Base-by-base conservation (phyloP, 1,140 invertebrate species). In the Cyrtorhinus lividipennis region DNA sequence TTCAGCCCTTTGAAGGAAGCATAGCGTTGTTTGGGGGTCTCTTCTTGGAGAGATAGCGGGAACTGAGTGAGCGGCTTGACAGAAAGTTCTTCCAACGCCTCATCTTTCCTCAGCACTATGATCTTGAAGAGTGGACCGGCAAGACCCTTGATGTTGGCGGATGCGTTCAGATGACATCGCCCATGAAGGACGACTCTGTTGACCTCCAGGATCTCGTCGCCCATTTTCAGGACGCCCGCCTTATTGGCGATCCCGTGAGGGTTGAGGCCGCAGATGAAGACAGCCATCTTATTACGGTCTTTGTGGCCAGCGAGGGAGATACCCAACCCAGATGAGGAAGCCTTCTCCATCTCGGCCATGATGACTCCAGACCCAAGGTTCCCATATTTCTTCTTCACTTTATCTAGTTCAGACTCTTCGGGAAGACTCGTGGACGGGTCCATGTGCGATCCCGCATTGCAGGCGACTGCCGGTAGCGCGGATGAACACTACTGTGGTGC, bases 211-310 rank as follows among this genome's bases (percentile, higher is more conserved):
- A 70, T 74, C 8, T 15, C 30, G 73, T 99, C 96, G 0, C 95
- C 95, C 25, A 96, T 83, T 70, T 84, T 79, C 1, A 99, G 81
- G 8, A 84, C 78, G 2, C 86, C 85, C 25, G 86, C 82, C 64
- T 83, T 83, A 62, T 74, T 82, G 27, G 92, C 86, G 0, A 83
- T 77, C 22, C 94, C 93, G 1, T 85, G 86, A 0, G 93, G 90
- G 76, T 97, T 87, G n/a, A 99, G 80, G 5, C 93, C 95, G 68
- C 92, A 95, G 27, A 99, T 84, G 75, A 96, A 97, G 46, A 95
- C 92, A 22, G 90, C 90, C 92, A 98, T 97, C 69, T 89, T 88
- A 69, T 85, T 90, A 18, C 94, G 80, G 72, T 98, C 93, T 70
- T 87, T 85, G 76, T 98, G 93, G 0, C 95, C 95, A 5, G 95